Base-by-base conservation (phyloP, 2,888 invertebrate species). In the Lasioglossum oenotherae region DNA sequence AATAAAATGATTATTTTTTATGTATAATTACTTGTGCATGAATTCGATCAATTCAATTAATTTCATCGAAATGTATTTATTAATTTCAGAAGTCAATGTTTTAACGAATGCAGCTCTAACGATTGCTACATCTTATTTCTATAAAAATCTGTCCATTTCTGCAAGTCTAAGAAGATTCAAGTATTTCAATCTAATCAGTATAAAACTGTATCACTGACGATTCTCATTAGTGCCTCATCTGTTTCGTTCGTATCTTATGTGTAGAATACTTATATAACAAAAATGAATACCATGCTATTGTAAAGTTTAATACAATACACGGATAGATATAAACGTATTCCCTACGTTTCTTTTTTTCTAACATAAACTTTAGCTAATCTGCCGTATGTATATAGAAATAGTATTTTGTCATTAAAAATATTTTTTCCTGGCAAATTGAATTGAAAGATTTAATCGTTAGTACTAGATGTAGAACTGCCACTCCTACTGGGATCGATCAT, bases 391-490 rank as follows among this genome's bases (percentile, higher is more conserved):
- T 35, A 83, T 35, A 31, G 27, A 23, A 46, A 53, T 53, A 60
- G 60, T 46, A 69, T 53, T 73, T 80, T 44, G n/a, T 74, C 23
- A 74, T 74, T 78, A 75, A 75, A 80, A 72, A 78, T 75, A 80
- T 35, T 76, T 74, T 60, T 73, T 69, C 75, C 19, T 49, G 44
- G 38, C 57, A 78, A 81, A 44, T 12, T 71, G 14, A 53, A 31
- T 46, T 23, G 67, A 31, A 27, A 44, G 75, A 57, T 41, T 64
- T 74, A 31, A 31, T 31, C 31, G 31, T 31, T 31, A 31, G 31
- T 31, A n/a, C n/a, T n/a, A n/a, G n/a, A n/a, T n/a, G n/a, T n/a
- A 46, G 79, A 82, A 41, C 89, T 91, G 27, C 82, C 83, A 46
- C 86, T 91, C 72, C 85, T 89, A 74, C 86, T 88, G 16, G 80